phyloP scores from a whole-genome alignment of 1,140 invertebrate genomes.

The Brachionus asplanchnoidis region DNA sequence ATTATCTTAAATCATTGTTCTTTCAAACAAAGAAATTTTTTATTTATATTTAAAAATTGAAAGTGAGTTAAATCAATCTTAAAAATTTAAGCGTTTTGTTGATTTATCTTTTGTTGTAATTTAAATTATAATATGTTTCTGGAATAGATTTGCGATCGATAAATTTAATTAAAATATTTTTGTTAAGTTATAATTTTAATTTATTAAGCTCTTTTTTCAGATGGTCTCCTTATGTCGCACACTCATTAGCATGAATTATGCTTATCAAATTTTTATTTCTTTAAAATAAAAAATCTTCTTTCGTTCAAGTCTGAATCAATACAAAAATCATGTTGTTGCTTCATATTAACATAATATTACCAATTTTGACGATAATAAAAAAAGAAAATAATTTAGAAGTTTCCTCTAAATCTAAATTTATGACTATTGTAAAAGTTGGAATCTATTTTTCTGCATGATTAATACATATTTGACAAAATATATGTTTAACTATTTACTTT shows the following conservation, averaged over 20 bases:
- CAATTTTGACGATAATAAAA: background rate
- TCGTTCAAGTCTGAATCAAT: background rate
- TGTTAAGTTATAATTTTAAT: background rate
- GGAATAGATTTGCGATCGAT: background rate
- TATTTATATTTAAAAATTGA: no score
- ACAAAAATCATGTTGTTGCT: background rate
- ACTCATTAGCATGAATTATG: slow-evolving; percentile 2
- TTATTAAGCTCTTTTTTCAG: background rate
- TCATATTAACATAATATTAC: background rate
- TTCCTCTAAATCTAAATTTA: background rate
- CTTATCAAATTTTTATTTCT: background rate
- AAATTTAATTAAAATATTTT: background rate
- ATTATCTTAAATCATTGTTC: no score
- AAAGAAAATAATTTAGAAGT: background rate
- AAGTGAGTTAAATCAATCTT: no score
- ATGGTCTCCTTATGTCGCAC: background rate
- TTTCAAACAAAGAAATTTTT: no score
- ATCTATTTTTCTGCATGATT: background rate
- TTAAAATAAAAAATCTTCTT: background rate
- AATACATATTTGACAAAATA: background rate
- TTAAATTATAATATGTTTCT: background rate
- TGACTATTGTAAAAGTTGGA: background rate
- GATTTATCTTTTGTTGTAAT: background rate
- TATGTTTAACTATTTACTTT: background rate
- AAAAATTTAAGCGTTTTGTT: background rate